Conservation (phyloP, 2,797 vertebrate species). For the Cetoscarus ocellatus region DNA sequence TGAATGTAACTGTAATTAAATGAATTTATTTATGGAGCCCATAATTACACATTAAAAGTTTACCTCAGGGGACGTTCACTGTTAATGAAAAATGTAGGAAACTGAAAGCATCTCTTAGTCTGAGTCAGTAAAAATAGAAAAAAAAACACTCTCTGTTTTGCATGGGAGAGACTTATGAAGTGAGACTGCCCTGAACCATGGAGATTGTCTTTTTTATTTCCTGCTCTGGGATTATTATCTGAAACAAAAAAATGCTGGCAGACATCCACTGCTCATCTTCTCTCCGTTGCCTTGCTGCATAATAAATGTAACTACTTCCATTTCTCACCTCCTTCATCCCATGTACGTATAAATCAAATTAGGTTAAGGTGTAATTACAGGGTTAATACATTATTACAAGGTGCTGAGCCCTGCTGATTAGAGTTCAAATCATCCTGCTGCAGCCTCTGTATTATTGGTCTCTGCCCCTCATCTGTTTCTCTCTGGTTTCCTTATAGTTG, state of each 20-base stretch:
- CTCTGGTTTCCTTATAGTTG: background rate
- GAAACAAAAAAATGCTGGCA: background rate
- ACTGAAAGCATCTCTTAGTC: background rate
- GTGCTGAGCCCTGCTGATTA: background rate
- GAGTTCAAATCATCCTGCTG: background rate
- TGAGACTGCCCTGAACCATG: background rate
- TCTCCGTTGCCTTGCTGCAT: background rate
- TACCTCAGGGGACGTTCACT: background rate
- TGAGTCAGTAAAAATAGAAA: background rate
- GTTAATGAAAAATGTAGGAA: background rate
- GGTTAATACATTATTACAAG: background rate
- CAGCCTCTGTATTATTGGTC: background rate
- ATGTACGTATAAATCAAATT: background rate
- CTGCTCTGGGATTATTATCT: conserved; percentile 4
- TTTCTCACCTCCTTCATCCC: background rate
- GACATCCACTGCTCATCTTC: background rate
- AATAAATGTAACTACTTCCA: background rate
- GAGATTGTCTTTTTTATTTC: background rate
- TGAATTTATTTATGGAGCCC: background rate
- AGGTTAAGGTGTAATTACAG: background rate
- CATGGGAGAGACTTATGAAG: background rate
- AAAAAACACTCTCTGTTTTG: background rate
- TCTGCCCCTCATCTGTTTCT: background rate
- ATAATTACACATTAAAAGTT: background rate
- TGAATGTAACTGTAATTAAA: background rate